Evolutionary conservation across 2,797 vertebrate species (phyloP).

Genomic region (Hephaestus fuliginosus): DNA sequence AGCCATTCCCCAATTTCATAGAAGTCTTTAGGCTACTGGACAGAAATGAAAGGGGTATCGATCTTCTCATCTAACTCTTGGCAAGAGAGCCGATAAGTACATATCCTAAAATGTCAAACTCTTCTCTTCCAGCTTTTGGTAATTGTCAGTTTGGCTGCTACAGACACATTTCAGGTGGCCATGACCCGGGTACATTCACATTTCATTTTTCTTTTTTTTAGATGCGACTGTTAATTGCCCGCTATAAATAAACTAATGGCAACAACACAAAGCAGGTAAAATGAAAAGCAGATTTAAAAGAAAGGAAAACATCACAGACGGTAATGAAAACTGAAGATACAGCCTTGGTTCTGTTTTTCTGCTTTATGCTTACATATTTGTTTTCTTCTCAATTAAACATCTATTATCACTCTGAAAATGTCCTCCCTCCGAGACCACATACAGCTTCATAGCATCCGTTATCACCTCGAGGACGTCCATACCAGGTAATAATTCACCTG

Average conservation of each 20-base stretch:
- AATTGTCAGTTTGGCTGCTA: background rate
- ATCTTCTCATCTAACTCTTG: background rate
- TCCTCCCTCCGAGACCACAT: background rate
- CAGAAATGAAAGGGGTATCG: background rate
- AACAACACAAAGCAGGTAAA: slow-evolving; percentile 2
- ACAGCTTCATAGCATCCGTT: slow-evolving; percentile 2
- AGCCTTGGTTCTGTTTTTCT: slow-evolving; percentile 7
- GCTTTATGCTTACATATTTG: background rate
- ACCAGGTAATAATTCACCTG: slow-evolving; percentile 56
- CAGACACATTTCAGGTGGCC: background rate
- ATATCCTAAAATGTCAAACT: background rate
- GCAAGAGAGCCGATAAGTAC: background rate
- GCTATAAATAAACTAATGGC: background rate
- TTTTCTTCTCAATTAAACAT: slow-evolving; percentile 11
- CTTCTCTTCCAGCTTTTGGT: background rate
- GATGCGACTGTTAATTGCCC: background rate
- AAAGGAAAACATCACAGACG: background rate
- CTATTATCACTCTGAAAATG: background rate
- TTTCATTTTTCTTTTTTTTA: background rate
- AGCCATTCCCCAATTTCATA: background rate
- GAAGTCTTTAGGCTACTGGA: background rate
- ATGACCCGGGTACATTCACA: background rate
- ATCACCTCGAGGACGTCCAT: slow-evolving; percentile 8
- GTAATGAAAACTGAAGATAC: background rate
- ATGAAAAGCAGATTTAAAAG: background rate